Percentiles rank a stretch among this genome's conserved stretches.
Conservation (phyloP, 2,797 vertebrate genomes). For the Chaetophractus vellerosus region DNA sequence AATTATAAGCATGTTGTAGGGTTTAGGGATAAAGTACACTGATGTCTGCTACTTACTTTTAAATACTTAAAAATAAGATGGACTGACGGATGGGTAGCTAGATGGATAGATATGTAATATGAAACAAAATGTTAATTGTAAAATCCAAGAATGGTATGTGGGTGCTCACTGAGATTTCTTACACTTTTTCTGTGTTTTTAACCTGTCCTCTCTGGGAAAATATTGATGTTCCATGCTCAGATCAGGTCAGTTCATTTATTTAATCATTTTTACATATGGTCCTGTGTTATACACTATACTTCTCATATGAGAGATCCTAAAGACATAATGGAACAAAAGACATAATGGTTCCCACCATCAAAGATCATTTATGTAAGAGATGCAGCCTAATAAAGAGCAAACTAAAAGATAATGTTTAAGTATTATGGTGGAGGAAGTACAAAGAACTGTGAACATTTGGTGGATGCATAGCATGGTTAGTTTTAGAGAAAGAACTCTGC, state of each 20-base stretch:
- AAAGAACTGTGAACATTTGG: background rate
- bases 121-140: background rate
- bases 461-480: background rate
- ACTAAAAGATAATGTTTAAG: background rate
- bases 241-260: background rate
- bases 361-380: background rate
- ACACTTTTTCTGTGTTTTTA: background rate
- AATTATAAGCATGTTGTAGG: background rate
- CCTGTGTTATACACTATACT: background rate
- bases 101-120: background rate
- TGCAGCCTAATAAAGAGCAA: background rate
- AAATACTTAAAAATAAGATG: constrained; percentile 11
- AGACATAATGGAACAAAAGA: background rate
- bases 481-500: background rate
- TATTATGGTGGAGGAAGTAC: background rate
- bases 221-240: background rate
- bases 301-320: background rate
- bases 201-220: background rate
- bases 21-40: background rate
- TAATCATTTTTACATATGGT: background rate
- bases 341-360: background rate
- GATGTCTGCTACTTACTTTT: background rate
- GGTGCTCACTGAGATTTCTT: background rate
- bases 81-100: background rate
- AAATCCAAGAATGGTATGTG: background rate